Evolutionary conservation across 1,140 invertebrate genomes (phyloP), one percentile per base, ranked within the genome.

Genomic region (Zaprionus camerounensis): DNA sequence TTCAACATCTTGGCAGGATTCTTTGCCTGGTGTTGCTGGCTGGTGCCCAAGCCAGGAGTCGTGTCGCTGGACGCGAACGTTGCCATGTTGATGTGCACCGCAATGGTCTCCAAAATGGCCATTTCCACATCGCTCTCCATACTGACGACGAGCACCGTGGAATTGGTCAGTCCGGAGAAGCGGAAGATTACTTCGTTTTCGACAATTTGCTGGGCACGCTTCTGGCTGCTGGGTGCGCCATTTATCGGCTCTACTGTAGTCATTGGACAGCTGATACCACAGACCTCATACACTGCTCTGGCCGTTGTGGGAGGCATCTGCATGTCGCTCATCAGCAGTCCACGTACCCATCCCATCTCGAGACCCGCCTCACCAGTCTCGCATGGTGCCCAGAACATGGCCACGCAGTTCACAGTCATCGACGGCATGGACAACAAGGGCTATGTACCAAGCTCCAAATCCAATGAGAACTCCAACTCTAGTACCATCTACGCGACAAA

Each of bases 81-180:
- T 7, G 85, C 88, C 5, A 67, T 93, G 44, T 71, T 93, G 0
- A 93, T 93, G 92, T 69, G 83, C 31, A 77, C 83, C 3, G 92
- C 92, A 2, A 93, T 93, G 92, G 68, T 92, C n/a, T 93, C 92
- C 1, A 93, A 93, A 64, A 81, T 84, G 58, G 91, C 92, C 20
- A 93, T 93, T 6, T 93, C 92, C 3, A 91, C 80, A 0, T 91
- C 92, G 5, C 78, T 93, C 0, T 81, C 92, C 24, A 91, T 93
- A 64, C 70, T 93, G n/a, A 93, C 92, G 0, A 93, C 92, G n/a
- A 91, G 92, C 51, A 93, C 92, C 1, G 87, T 88, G 26, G 92
- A 93, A 56, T 57, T 93, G 28, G 92, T 93, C 1, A 80, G 68
- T 31, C 76, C 74, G 12, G 92, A 93, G 6, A 92, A 93, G 17